Base-by-base conservation (phyloP, 2,888 invertebrate species). In the Luffia ferchaultella region DNA sequence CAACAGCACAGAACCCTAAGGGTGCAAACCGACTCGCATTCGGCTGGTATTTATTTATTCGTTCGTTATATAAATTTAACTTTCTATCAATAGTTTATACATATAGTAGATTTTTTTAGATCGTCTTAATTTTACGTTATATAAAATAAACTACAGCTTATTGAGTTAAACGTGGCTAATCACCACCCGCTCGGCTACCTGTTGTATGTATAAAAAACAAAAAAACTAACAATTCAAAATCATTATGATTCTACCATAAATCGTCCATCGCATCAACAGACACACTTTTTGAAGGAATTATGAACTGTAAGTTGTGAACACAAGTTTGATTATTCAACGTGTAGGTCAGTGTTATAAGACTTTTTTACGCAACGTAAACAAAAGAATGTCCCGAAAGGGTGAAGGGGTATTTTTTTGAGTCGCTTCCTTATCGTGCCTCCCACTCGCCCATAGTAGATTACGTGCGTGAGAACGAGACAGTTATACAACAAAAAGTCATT, bases 391-490 rank as follows among this genome's bases (percentile, higher is more conserved):
- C 65, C 65, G 62, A 76, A 74, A 78, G 83, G 80, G 77, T 74
- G 67, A 74, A 69, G 76, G 83, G 83, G 79, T 80, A 79, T 76
- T 83, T 83, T 80, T 83, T 80, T 74, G 67, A 72, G 71, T 69
- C 68, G 75, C 76, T 80, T 82, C 82, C 82, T 79, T 76, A 69
- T 67, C 60, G 61, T 55, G 51, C 55, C 56, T 57, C 60, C 77
- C 79, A 63, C 69, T 61, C 54, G 78, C 70, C 57, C 64, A 12
- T 30, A 30, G 3, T 12, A 7, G 30, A 3, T 30, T 12, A 7
- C 50, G 43, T 41, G 54, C 42, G 58, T 51, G 46, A 54, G 64
- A 76, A 54, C 60, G 62, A 60, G 77, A 77, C 50, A 50, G 58
- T 60, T 49, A 58, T 51, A 64, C 48, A 54, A 56, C 62, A 61